phyloP scores from a whole-genome alignment of 2,888 invertebrate genomes.

The Athalia circularis region DNA sequence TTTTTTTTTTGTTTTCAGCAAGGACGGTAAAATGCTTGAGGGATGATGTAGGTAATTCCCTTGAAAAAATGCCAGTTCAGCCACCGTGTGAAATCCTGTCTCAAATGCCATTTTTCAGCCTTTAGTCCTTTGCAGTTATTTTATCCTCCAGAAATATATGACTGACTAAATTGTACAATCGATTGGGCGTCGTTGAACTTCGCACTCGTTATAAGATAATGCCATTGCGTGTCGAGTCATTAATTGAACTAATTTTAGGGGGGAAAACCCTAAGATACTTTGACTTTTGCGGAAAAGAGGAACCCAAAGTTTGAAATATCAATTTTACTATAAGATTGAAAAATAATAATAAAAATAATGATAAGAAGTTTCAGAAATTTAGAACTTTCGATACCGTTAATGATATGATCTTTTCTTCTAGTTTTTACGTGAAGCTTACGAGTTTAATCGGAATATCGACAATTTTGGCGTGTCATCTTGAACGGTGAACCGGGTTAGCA shows the following conservation, averaged over 20 bases:
- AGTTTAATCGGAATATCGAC: background rate
- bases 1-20: too few species aligned
- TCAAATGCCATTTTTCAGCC: slow-evolving; percentile 20
- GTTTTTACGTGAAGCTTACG: background rate
- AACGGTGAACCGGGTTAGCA: too few species aligned
- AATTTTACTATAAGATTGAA: background rate
- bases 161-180: slow-evolving; percentile 8
- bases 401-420: too few species aligned
- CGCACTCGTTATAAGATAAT: slow-evolving; percentile 23
- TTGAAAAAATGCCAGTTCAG: slow-evolving; percentile 11
- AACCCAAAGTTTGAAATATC: slow-evolving; percentile 5
- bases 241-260: slow-evolving; percentile 25
- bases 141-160: background rate
- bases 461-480: background rate
- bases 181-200: slow-evolving; percentile 18
- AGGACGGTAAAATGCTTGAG: background rate
- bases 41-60: slow-evolving; percentile 27
- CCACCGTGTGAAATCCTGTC: slow-evolving; percentile 18
- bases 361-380: background rate
- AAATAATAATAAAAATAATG: background rate
- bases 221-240: slow-evolving; percentile 25
- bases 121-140: slow-evolving; percentile 8
- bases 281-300: slow-evolving; percentile 18
- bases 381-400: too few species aligned
- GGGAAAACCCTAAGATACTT: slow-evolving; percentile 1